Evolutionary conservation across 2,797 vertebrate genomes (phyloP).

Genomic region (Cuculus canorus): DNA sequence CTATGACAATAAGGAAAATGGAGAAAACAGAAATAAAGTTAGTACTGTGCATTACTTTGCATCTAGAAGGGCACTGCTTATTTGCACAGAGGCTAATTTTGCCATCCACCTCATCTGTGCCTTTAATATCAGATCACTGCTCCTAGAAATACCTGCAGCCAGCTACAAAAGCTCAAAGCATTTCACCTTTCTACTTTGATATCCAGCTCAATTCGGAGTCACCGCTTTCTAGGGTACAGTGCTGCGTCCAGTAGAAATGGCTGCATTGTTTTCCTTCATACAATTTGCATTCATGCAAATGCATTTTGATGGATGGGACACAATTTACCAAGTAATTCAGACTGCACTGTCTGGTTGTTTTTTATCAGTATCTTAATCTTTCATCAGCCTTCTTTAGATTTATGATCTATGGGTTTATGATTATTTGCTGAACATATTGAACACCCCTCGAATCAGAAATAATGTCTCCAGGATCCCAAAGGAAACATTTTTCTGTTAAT

Average conservation of each 20-base stretch:
- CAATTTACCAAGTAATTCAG: not conserved
- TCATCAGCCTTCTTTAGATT: not conserved
- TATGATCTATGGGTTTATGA: not conserved
- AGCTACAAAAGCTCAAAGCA: not conserved
- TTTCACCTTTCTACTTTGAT: not conserved
- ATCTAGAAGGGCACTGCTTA: not conserved
- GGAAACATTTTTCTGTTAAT: not conserved
- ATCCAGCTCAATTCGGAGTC: not conserved
- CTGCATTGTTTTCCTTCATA: not conserved
- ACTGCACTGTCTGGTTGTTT: not conserved
- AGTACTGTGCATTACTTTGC: not conserved
- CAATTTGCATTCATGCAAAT: not conserved
- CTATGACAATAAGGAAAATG: not conserved
- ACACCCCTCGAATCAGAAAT: not conserved
- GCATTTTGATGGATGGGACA: not conserved
- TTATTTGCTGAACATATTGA: not conserved
- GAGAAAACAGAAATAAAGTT: not conserved
- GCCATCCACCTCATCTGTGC: not conserved
- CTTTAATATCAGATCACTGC: not conserved
- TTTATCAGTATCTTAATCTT: not conserved
- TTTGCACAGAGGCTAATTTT: not conserved
- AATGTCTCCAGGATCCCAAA: not conserved
- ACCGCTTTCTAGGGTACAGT: not conserved
- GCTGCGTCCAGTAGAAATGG: accelerated
- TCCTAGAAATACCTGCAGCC: not conserved